A percentile compares a stretch with the other conserved stretches of the same genome.
phyloP scores from a whole-genome alignment of 1,140 invertebrate species.

The Drosophila takahashii region DNA sequence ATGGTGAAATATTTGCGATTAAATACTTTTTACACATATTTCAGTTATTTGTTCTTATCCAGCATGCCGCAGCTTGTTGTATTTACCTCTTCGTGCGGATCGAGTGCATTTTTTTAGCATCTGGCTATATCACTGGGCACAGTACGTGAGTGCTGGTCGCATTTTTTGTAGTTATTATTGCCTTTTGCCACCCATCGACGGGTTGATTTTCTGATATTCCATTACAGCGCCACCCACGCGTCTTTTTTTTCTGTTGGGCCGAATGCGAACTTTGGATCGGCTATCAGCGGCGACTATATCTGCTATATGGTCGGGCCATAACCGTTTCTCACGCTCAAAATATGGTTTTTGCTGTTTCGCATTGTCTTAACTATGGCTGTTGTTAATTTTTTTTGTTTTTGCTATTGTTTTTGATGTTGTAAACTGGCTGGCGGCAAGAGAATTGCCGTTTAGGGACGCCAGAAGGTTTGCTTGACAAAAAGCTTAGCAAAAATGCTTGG shows the following conservation, averaged over 20 bases:
- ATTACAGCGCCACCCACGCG: constrained; percentile 65
- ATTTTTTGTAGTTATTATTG: constrained; percentile 29
- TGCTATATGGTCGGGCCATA: constrained; percentile 52
- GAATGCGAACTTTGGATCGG: constrained; percentile 63
- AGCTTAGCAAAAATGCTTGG: constrained; percentile 25
- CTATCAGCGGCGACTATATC: constrained; percentile 47
- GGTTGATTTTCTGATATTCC: constrained; percentile 48
- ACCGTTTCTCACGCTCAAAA: constrained; percentile 79
- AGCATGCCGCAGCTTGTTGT: constrained; percentile 14
- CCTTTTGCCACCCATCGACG: constrained; percentile 38
- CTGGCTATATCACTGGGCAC: constrained; percentile 22
- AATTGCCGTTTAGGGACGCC: constrained; percentile 74
- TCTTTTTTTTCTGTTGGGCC: constrained; percentile 46
- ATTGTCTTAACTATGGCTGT: constrained; percentile 35
- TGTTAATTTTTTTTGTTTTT: constrained; percentile 8
- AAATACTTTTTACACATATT: constrained; percentile 25
- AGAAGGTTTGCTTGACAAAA: constrained; percentile 66
- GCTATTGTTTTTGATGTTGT: constrained; percentile 34
- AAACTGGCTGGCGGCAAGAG: constrained; percentile 59
- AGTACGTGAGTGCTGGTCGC: constrained; percentile 40
- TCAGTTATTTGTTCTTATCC: constrained; percentile 33
- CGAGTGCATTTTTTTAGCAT: constrained; percentile 34
- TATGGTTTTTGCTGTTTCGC: constrained; percentile 56
- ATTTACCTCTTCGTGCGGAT: constrained; percentile 52
- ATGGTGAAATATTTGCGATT: constrained; percentile 31